A percentile compares a stretch with the other conserved stretches of the same genome.
Conservation (phyloP, 2,797 vertebrate genomes). For the Sus cebifrons region DNA sequence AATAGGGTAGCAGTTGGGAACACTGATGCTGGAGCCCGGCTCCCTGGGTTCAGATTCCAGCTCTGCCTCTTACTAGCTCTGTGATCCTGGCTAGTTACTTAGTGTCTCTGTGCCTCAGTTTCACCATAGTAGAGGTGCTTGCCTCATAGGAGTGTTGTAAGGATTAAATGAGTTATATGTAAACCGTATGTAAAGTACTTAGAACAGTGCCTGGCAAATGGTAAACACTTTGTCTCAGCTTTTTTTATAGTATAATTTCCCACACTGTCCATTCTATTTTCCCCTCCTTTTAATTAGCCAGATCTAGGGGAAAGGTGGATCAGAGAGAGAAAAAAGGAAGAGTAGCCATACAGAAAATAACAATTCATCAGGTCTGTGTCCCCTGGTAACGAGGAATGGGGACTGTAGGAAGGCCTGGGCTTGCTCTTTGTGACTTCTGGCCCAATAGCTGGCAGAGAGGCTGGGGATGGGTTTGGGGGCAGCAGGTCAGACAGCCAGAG, state of each 20-base stretch:
- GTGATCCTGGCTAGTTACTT: background rate
- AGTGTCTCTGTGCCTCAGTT: background rate
- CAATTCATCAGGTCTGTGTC: constrained; percentile 37
- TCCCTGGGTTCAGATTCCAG: background rate
- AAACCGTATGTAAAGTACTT: background rate
- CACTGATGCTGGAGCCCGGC: background rate
- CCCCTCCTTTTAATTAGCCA: constrained; percentile 6
- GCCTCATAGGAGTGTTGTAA: background rate
- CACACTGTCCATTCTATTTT: background rate
- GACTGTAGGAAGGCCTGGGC: background rate
- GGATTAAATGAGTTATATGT: background rate
- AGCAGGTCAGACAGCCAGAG: constrained; percentile 74
- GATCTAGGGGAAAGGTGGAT: background rate
- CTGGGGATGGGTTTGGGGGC: constrained; percentile 37
- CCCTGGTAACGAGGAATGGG: background rate
- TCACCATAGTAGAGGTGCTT: background rate
- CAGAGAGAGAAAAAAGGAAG: background rate
- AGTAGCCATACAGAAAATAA: constrained; percentile 26
- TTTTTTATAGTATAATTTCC: background rate
- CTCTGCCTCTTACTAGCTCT: background rate
- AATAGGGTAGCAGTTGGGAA: background rate
- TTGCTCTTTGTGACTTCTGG: constrained; percentile 77
- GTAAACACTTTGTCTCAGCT: background rate
- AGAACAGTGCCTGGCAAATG: background rate
- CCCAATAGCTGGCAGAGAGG: constrained; percentile 58